phyloP scores from a whole-genome alignment of 2,797 vertebrate genomes.

The Darevskia nairensis region DNA sequence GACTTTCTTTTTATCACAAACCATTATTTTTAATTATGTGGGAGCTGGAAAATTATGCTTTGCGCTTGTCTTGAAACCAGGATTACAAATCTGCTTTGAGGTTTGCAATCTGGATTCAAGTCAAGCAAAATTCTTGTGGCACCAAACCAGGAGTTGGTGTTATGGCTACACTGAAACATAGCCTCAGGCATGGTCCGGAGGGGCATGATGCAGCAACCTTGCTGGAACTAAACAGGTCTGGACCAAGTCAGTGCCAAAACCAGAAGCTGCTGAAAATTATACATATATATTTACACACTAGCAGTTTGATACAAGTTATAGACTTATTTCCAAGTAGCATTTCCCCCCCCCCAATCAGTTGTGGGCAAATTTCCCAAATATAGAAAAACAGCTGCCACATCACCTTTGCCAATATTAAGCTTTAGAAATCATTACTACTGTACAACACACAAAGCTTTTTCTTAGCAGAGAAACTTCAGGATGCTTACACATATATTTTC shows the following conservation, averaged over 20 bases:
- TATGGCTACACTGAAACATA: neutral
- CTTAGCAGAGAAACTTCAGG: neutral
- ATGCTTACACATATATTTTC: neutral
- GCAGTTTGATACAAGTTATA: neutral
- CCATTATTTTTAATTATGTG: neutral
- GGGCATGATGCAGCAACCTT: neutral
- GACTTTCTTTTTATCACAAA: neutral
- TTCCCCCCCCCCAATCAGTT: neutral
- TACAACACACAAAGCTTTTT: neutral
- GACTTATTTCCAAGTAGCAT: neutral
- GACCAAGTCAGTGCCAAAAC: neutral
- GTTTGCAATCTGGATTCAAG: neutral
- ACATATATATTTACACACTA: too few relatives aligned
- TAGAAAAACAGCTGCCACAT: neutral
- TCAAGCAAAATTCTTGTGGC: neutral
- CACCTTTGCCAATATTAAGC: neutral
- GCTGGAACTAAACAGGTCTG: neutral
- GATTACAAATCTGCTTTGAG: neutral
- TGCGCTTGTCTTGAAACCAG: neutral
- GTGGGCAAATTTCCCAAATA: neutral
- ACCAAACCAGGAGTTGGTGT: neutral
- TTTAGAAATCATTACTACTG: neutral
- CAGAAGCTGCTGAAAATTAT: neutral
- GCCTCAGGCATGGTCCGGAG: neutral
- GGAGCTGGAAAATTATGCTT: neutral